Evolutionary conservation across 2,113 vertebrate genomes (phyloP), one percentile per base, ranked within the genome.

Genomic region (Crotalus horridus): DNA sequence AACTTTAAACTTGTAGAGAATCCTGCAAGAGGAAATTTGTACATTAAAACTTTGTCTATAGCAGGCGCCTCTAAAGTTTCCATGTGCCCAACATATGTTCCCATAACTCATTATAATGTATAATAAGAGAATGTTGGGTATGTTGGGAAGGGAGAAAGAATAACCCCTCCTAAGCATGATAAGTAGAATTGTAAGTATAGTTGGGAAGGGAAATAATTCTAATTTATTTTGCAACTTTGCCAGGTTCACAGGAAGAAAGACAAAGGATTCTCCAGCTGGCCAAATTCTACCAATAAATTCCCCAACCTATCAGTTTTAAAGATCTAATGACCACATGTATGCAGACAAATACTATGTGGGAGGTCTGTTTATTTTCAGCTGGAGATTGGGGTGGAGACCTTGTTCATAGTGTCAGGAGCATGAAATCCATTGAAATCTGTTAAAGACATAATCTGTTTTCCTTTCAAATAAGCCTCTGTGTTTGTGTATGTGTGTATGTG

Each of bases 161-260:
- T 23, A 92, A 55, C 2, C 39, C 43, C 56, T 54, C 13, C 53
- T 5, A 81, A 90, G 93, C 93, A 94, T 94, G 26, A 56, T 92
- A 93, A 91, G 74, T 89, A 95, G 96, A 93, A 89, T 93, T 96
- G 96, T 96, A 95, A 90, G 39, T 93, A 56, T 95, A 94, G 97
- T 95, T 94, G 95, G 61, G 85, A 93, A 3, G 33, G 24, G 90
- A 95, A 95, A 92, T n/a, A 91, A 0, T 61, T 58, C 85, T 88
- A 87, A 92, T 94, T 61, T 90, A 54, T 91, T 94, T 89, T 91
- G 26, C 91, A 94, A 94, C 93, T 96, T 94, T 0, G 0, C 94
- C 46, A 53, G 51, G 55, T 95, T 93, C 92, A n/a, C 48, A 61
- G 94, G 94, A 51, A 0, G 2, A 94, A 90, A 81, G 95, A 91